Evolutionary conservation across 2,113 vertebrate species (phyloP).

Genomic region (Oriolus oriolus): DNA sequence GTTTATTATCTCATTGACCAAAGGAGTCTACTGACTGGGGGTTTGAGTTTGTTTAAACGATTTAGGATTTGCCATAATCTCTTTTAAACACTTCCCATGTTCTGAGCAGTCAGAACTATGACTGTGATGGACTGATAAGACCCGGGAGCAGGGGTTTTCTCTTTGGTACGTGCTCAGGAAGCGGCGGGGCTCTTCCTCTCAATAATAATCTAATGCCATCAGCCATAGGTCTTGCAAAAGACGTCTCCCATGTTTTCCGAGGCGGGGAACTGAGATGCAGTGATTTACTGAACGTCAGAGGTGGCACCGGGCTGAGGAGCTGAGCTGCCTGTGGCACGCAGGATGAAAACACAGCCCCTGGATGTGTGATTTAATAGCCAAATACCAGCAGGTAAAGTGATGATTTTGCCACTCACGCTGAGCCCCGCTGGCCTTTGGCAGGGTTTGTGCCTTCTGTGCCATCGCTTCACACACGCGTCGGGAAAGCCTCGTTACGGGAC

Average conservation of each 20-base stretch:
- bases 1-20: conserved; percentile 48
- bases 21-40: neutral
- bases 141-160: neutral
- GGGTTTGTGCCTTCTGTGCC: neutral
- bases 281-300: neutral
- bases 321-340: neutral
- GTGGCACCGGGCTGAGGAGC: rapidly evolving
- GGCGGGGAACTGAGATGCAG: neutral
- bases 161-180: neutral
- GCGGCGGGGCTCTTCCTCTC: neutral
- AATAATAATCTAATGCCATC: neutral
- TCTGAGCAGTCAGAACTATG: neutral
- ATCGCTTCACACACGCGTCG: rapidly evolving
- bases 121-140: neutral
- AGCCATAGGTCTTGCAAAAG: neutral
- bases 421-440: neutral
- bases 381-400: rapidly evolving
- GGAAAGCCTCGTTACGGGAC: neutral
- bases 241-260: neutral
- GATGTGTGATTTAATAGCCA: neutral
- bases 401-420: rapidly evolving
- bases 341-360: neutral
- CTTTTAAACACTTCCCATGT: neutral
- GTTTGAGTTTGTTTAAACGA: neutral
- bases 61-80: neutral